Evolutionary conservation across 2,797 vertebrate species (phyloP).

Genomic region (Danio albolineatus): DNA sequence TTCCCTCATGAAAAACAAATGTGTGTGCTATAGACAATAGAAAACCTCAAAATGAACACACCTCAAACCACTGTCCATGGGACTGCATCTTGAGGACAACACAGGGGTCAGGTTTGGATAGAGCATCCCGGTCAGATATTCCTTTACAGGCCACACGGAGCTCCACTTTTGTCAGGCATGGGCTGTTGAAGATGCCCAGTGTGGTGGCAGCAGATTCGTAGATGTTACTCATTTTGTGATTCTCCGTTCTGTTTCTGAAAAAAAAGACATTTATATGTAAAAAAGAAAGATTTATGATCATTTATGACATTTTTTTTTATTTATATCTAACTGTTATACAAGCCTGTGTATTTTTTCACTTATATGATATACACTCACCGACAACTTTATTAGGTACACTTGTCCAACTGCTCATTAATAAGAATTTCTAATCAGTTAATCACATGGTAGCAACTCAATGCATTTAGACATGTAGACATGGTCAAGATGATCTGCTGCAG

Average conservation of each 20-base stretch:
- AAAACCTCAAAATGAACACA: slow-evolving; percentile 59
- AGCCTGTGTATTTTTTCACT: no score
- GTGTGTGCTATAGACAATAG: neutral
- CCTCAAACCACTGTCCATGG: slow-evolving; percentile 98
- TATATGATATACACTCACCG: no score
- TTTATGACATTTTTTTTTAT: no score
- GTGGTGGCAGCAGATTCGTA: slow-evolving; percentile 98
- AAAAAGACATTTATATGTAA: neutral
- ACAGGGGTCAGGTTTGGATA: slow-evolving; percentile 97
- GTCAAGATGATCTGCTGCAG: no score
- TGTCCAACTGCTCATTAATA: no score
- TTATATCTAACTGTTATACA: no score
- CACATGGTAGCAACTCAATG: no score
- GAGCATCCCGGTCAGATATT: slow-evolving; percentile 96
- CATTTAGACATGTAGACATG: no score
- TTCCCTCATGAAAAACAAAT: neutral
- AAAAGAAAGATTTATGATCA: no score
- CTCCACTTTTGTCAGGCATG: slow-evolving; percentile 97
- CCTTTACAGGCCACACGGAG: slow-evolving; percentile 94
- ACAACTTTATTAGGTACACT: no score
- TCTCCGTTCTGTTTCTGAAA: slow-evolving; percentile 60
- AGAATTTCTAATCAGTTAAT: no score
- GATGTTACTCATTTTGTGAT: slow-evolving; percentile 94
- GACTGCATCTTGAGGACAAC: slow-evolving; percentile 99
- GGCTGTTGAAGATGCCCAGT: slow-evolving; percentile 96